A percentile compares a stretch with the other conserved stretches of the same genome.
phyloP scores from a whole-genome alignment of 2,797 vertebrate species.

The Distichodus sexfasciatus region DNA sequence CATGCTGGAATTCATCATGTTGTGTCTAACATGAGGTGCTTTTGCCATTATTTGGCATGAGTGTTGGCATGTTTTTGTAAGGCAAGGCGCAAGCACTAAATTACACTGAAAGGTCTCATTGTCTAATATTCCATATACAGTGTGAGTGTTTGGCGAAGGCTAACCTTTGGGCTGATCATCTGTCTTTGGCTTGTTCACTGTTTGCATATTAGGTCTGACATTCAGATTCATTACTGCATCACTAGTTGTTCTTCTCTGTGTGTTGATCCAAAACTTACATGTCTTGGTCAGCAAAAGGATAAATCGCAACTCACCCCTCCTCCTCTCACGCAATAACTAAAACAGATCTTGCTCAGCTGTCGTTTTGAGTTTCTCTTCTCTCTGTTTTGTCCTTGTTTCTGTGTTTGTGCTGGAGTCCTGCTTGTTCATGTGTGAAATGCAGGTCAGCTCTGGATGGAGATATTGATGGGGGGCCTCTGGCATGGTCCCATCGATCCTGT shows the following conservation, averaged over 20 bases:
- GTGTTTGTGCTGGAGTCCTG: conserved; percentile 12
- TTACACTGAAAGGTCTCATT: conserved; percentile 3
- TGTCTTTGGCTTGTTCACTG: neutral
- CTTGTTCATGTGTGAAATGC: conserved; percentile 40
- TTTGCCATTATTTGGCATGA: neutral
- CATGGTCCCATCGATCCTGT: conserved; percentile 53
- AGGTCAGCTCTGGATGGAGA: conserved; percentile 50
- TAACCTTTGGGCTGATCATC: neutral
- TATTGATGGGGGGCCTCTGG: conserved; percentile 63
- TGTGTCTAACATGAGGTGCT: neutral
- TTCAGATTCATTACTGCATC: conserved; percentile 2
- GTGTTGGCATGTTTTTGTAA: neutral
- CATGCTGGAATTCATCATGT: no score
- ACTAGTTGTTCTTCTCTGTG: neutral
- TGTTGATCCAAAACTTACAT: conserved; percentile 5
- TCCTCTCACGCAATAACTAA: neutral
- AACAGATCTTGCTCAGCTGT: no score
- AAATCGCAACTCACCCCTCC: conserved; percentile 2
- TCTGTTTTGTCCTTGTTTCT: neutral
- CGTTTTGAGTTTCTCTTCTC: neutral
- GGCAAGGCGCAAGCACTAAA: neutral
- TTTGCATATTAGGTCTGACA: conserved; percentile 29
- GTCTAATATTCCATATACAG: neutral
- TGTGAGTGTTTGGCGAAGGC: neutral
- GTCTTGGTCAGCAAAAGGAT: conserved; percentile 31